These are phyloP conservation scores for Stichopus horrens DNA, from an alignment of 53 echinoderm and acorn worm species.

Conservation along the genomic window DNA sequence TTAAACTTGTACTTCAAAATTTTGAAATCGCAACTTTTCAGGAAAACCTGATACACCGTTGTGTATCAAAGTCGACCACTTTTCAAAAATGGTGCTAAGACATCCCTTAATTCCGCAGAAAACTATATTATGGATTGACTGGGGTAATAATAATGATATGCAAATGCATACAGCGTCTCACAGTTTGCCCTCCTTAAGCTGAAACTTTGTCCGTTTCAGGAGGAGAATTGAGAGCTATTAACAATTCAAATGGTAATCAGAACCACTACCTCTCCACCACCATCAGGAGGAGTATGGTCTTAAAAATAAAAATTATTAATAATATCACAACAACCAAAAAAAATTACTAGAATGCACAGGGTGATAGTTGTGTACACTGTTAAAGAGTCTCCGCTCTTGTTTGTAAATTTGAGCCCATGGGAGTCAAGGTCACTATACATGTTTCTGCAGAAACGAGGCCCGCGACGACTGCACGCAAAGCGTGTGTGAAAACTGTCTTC, in stretches of 20 bases:
- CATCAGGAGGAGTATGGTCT: neutral
- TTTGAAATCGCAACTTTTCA: no score
- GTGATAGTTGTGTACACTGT: neutral
- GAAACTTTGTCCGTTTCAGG: conserved; percentile 26
- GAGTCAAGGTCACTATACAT: neutral
- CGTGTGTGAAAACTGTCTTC: no score
- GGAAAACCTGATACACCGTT: no score
- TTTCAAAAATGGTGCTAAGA: neutral
- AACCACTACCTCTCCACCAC: neutral
- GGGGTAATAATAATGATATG: neutral
- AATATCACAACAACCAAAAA: neutral
- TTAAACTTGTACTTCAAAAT: no score
- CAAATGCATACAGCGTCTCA: conserved; percentile 1
- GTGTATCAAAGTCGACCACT: no score
- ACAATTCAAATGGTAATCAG: conserved; percentile 33
- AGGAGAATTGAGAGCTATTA: neutral
- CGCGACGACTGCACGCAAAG: neutral
- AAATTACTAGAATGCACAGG: neutral
- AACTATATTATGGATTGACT: neutral
- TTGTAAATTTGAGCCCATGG: neutral
- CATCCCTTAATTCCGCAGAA: neutral
- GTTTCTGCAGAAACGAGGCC: neutral
- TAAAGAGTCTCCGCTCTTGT: neutral
- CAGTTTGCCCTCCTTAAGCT: neutral
- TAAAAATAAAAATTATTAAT: neutral